Conservation (phyloP, 2,888 invertebrate species). For the Synanthedon tipuliformis region DNA sequence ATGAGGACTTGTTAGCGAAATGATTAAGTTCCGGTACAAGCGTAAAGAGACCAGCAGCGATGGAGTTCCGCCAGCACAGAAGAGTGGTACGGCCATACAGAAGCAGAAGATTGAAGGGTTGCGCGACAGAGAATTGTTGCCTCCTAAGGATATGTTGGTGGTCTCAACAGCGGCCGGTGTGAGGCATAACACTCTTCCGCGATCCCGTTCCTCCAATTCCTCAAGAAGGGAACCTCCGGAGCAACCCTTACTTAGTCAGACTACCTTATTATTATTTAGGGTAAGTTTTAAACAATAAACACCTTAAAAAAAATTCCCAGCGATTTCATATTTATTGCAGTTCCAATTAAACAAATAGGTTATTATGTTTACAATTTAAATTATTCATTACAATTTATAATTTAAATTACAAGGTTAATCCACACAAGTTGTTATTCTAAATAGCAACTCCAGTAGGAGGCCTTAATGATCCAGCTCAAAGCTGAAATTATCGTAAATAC, state of each 20-base stretch:
- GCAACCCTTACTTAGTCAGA: constrained; percentile 35
- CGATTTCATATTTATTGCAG: too few relatives aligned
- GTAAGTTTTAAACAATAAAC: constrained; percentile 37
- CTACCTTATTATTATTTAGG: constrained; percentile 52
- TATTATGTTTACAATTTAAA: too few relatives aligned
- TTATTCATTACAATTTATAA: too few relatives aligned
- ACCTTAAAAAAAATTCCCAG: neutral
- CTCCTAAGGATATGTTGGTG: constrained; percentile 56
- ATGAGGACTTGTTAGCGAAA: constrained; percentile 53
- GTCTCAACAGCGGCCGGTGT: constrained; percentile 50
- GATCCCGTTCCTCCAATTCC: constrained; percentile 42
- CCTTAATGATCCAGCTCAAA: neutral
- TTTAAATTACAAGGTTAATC: too few relatives aligned
- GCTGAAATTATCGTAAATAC: neutral
- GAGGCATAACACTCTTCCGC: constrained; percentile 56
- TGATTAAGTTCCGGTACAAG: constrained; percentile 77
- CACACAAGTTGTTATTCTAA: neutral
- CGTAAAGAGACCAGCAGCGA: constrained; percentile 66
- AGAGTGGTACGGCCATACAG: constrained; percentile 47
- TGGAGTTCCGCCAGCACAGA: constrained; percentile 24
- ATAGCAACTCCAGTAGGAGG: neutral
- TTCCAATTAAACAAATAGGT: too few relatives aligned
- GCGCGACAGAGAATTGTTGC: constrained; percentile 52
- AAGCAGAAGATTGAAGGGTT: constrained; percentile 62
- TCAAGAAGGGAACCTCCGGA: constrained; percentile 33